Conservation (phyloP, 2,797 vertebrate genomes). For the Darevskia nairensis region DNA sequence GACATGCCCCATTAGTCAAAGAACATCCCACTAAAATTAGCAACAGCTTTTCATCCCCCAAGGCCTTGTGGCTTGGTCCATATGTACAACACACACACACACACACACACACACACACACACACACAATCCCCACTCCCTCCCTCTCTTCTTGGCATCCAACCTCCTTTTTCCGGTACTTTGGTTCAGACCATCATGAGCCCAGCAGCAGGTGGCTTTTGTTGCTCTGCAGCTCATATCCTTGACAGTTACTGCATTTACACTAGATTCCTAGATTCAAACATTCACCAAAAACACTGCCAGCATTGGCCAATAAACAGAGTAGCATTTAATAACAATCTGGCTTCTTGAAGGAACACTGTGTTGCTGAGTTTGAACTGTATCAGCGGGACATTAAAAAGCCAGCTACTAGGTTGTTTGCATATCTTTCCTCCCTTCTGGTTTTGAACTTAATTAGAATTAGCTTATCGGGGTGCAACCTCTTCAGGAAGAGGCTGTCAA, state of each 20-base stretch:
- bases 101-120: conserved; percentile 65
- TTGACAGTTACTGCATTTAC: conserved; percentile 82
- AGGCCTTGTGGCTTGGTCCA: conserved; percentile 62
- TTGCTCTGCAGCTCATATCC: conserved; percentile 84
- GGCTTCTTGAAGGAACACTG: conserved; percentile 64
- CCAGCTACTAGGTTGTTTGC: conserved; percentile 32
- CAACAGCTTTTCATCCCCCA: conserved; percentile 71
- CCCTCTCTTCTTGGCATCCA: conserved; percentile 71
- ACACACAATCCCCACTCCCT: conserved; percentile 51
- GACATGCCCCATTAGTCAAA: conserved; percentile 68
- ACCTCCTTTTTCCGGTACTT: conserved; percentile 75
- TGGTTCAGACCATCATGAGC: conserved; percentile 79
- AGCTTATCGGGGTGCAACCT: conserved; percentile 21
- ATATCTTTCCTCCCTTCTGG: background rate
- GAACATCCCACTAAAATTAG: conserved; percentile 65
- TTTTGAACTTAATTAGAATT: conserved; percentile 46
- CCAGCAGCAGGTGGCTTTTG: conserved; percentile 85
- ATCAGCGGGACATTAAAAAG: conserved; percentile 52
- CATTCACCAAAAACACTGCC: conserved; percentile 75
- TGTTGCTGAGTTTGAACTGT: conserved; percentile 52
- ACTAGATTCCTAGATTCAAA: conserved; percentile 77
- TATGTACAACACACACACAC: conserved; percentile 69
- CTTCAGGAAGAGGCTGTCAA: background rate
- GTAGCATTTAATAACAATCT: conserved; percentile 67
- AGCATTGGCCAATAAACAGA: conserved; percentile 70